A percentile compares a stretch with the other conserved stretches of the same genome.
These are phyloP conservation scores for Percina caprodes DNA, from an alignment of 2,113 vertebrate genomes.

Conservation along the genomic window DNA sequence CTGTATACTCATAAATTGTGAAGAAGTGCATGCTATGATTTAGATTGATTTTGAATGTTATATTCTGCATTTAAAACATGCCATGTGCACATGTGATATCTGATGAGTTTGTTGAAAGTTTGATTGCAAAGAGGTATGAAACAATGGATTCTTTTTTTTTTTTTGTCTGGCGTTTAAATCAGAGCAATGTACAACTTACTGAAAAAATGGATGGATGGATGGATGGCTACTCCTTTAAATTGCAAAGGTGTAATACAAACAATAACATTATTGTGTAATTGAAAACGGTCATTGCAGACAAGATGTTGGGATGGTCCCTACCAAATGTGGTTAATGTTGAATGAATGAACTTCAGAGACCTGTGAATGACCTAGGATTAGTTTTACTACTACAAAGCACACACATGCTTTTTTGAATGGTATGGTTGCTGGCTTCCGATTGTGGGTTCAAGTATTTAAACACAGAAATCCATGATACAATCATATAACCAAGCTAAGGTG, in stretches of 20 bases:
- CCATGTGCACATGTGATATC: slow-evolving; percentile 10
- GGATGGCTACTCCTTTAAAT: background rate
- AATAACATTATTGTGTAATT: slow-evolving; percentile 28
- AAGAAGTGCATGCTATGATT: slow-evolving; percentile 23
- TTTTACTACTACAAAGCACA: background rate
- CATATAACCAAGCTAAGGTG: background rate
- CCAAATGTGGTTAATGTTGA: slow-evolving; percentile 2
- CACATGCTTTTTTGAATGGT: background rate
- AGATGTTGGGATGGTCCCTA: slow-evolving; percentile 20
- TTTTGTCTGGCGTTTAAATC: background rate
- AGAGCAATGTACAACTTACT: slow-evolving; percentile 5
- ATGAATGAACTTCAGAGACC: background rate
- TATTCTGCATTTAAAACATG: slow-evolving; percentile 10
- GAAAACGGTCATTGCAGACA: slow-evolving; percentile 6
- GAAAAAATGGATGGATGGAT: background rate
- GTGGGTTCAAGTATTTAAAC: slow-evolving; percentile 3
- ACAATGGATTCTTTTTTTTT: background rate
- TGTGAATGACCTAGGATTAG: background rate
- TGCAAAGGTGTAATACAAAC: slow-evolving; percentile 21
- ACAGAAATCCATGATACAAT: background rate
- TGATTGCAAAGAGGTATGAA: background rate
- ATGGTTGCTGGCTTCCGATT: background rate
- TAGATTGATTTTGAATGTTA: background rate
- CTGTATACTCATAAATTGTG: background rate
- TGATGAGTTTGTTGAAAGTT: background rate